These are phyloP conservation scores for Battus philenor DNA, from an alignment of 1,140 invertebrate genomes.

Conservation along the genomic window DNA sequence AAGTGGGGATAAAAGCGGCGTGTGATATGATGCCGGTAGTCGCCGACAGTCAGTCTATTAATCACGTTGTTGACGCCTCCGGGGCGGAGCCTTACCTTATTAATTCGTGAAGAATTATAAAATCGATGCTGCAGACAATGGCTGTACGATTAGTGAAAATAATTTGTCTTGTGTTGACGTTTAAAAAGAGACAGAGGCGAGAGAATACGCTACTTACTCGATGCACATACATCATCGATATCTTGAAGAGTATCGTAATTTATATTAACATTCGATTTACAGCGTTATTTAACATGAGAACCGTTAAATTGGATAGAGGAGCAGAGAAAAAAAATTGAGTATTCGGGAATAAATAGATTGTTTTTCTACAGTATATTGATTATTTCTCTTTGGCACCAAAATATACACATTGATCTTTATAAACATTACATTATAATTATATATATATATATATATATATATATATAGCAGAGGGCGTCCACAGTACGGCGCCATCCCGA, in stretches of 20 bases:
- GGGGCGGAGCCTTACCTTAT: slow-evolving; percentile 60
- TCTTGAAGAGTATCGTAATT: slow-evolving; percentile 30
- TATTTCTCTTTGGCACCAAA: too few relatives aligned
- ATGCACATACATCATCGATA: slow-evolving; percentile 37
- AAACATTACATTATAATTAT: too few relatives aligned
- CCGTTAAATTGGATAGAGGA: slow-evolving; percentile 9
- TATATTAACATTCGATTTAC: slow-evolving; percentile 33
- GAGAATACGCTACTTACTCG: slow-evolving; percentile 13
- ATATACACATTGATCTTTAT: too few relatives aligned
- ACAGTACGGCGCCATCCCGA: too few relatives aligned
- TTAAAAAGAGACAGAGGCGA: slow-evolving; percentile 31
- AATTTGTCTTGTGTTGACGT: slow-evolving; percentile 39
- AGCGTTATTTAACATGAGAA: slow-evolving; percentile 33
- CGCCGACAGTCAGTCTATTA: slow-evolving; percentile 44
- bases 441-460: too few relatives aligned
- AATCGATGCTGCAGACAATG: slow-evolving; percentile 50
- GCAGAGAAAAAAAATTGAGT: too few relatives aligned
- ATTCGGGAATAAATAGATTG: too few relatives aligned
- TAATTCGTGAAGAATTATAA: slow-evolving; percentile 67
- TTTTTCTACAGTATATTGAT: too few relatives aligned
- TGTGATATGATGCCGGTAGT: slow-evolving; percentile 36
- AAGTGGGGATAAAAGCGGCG: slow-evolving; percentile 7
- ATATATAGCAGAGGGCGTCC: too few relatives aligned
- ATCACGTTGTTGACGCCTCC: slow-evolving; percentile 64
- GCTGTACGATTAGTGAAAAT: slow-evolving; percentile 31